Conservation (phyloP, 2,113 vertebrate species). For the Ellobius talpinus region DNA sequence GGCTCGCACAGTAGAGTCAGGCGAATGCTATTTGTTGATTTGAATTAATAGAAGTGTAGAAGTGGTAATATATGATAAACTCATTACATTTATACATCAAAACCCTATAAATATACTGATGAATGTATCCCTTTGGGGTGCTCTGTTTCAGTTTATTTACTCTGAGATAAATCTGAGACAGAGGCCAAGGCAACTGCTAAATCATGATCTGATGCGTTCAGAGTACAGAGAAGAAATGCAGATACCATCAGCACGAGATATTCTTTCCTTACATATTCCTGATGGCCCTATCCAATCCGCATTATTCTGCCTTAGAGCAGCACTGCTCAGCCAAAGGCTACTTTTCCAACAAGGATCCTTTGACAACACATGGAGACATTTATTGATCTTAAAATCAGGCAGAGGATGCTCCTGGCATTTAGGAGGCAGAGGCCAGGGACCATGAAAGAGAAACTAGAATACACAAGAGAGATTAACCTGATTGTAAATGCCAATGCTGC, state of each 20-base stretch:
- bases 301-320: background rate
- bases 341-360: background rate
- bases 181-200: conserved; percentile 37
- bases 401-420: too few species aligned
- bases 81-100: conserved; percentile 56
- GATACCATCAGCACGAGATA: background rate
- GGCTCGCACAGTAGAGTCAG: background rate
- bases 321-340: background rate
- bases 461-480: background rate
- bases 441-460: fast-evolving
- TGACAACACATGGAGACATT: background rate
- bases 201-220: conserved; percentile 55
- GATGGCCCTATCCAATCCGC: background rate
- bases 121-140: conserved; percentile 54
- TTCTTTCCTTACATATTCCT: background rate
- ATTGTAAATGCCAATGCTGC: background rate
- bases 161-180: conserved; percentile 56
- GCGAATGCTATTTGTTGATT: conserved; percentile 53
- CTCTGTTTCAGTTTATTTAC: conserved; percentile 27
- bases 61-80: conserved; percentile 66
- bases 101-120: conserved; percentile 52
- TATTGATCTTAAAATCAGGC: background rate
- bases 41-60: conserved; percentile 63
- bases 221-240: background rate
- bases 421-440: background rate